Base-by-base conservation (phyloP, 2,113 vertebrate species). In the Notarius quadriscutis region DNA sequence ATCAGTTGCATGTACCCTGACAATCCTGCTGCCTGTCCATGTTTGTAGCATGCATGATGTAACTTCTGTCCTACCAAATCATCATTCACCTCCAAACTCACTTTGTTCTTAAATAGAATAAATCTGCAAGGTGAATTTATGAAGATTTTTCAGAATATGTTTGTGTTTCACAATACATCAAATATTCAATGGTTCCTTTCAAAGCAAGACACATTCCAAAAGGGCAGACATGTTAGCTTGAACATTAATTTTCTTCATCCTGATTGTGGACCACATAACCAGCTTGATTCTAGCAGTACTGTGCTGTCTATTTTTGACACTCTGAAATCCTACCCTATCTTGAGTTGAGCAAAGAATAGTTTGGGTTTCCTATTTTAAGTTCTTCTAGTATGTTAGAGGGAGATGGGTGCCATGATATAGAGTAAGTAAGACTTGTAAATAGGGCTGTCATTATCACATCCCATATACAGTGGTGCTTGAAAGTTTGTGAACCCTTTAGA, bases 401-500 rank as follows among this genome's bases (percentile, higher is more conserved):
- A 67, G 60, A 55, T 48, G 41, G 77, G 20, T 50, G 41, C 50
- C 18, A 80, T 77, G 5, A 51, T 77, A 77, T 55, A 55, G 20
- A 57, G 50, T 55, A 1, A 58, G 53, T 27, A 20, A 50, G 7
- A 58, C 22, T 81, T 79, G 1, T 60, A 86, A 62, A 86, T 71
- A 53, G 34, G 75, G 63, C 60, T 71, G 34, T 51, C 67, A 87
- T 41, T 82, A 87, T 87, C 79, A 80, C 17, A 80, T 80, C 67
- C 15, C 22, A 69, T 41, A 82, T 51, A 62, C 41, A 41, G 41
- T 41, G 41, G 41, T 41, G 41, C 41, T 41, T 41, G 41, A 41
- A 41, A 41, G 41, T 41, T 41, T 41, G 41, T 41, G 41, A 41
- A 41, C 41, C 41, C 41, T 41, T 41, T 41, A 41, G 41, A 41